These are phyloP conservation scores for Brachyistius frenatus DNA, from an alignment of 2,113 vertebrate genomes.

Conservation along the genomic window DNA sequence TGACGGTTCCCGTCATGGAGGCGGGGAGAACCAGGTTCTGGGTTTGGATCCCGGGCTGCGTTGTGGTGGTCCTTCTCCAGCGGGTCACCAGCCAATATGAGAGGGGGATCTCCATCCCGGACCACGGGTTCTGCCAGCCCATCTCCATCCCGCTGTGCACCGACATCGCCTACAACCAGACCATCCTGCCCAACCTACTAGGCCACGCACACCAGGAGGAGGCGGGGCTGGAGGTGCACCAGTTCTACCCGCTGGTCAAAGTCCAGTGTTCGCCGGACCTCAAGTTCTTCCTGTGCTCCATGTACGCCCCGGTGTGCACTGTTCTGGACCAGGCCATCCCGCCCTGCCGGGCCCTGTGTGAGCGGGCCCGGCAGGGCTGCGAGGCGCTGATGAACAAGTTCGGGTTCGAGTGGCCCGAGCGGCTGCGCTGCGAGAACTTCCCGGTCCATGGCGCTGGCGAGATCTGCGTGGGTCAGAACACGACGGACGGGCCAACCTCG, in stretches of 20 bases:
- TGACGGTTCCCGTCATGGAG: no score
- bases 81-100: constrained; percentile 79
- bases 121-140: constrained; percentile 84
- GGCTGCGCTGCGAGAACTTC: constrained; percentile 89
- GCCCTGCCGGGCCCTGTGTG: constrained; percentile 89
- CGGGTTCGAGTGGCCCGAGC: constrained; percentile 91
- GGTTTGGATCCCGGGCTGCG: neutral
- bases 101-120: constrained; percentile 86
- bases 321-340: constrained; percentile 90
- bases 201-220: constrained; percentile 91
- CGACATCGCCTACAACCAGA: constrained; percentile 92
- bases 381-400: constrained; percentile 90
- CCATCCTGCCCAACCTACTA: constrained; percentile 92
- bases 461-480: constrained; percentile 93
- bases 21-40: no score
- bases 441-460: constrained; percentile 88
- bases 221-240: constrained; percentile 91
- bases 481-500: constrained; percentile 82
- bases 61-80: constrained; percentile 30
- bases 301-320: constrained; percentile 91
- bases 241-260: constrained; percentile 78
- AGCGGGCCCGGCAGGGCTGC: constrained; percentile 82
- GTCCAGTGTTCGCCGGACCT: constrained; percentile 60
- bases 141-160: constrained; percentile 66
- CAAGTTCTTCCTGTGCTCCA: constrained; percentile 85